phyloP scores from a whole-genome alignment of 2,797 vertebrate genomes.

The Ctenopoma kingsleyae region DNA sequence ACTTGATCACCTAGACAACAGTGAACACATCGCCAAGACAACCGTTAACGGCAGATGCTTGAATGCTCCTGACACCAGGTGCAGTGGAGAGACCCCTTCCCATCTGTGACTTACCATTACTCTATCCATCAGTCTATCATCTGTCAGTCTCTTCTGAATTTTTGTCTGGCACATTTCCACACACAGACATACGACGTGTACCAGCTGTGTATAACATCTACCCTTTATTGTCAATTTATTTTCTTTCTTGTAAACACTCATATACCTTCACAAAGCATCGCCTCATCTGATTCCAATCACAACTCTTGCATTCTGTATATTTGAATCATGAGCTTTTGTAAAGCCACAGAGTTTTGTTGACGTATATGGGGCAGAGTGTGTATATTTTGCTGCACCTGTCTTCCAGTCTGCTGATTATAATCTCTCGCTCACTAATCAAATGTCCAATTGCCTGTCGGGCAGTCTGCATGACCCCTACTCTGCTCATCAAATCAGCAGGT shows the following conservation, averaged over 20 bases:
- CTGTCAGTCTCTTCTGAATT: constrained; percentile 21
- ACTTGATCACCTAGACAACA: constrained; percentile 93
- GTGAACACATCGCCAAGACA: constrained; percentile 45
- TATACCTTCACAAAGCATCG: not conserved
- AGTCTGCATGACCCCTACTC: constrained; percentile 29
- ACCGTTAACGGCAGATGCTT: constrained; percentile 50
- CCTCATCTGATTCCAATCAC: not conserved
- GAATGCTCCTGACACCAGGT: constrained; percentile 41
- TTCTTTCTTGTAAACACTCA: not conserved
- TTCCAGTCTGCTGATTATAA: constrained; percentile 30
- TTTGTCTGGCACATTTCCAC: constrained; percentile 21
- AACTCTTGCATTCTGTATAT: not conserved
- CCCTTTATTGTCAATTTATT: not conserved
- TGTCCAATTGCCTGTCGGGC: constrained; percentile 45
- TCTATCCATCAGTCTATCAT: constrained; percentile 39
- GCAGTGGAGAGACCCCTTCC: constrained; percentile 48
- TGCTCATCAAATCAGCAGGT: constrained; percentile 48
- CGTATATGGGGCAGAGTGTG: not conserved
- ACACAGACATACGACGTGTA: not conserved
- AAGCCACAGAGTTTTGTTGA: not conserved
- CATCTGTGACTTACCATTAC: constrained; percentile 54
- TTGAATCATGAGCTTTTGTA: not conserved
- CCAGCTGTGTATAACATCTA: not conserved
- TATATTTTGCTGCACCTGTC: not conserved
- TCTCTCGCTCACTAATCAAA: constrained; percentile 37